A percentile compares a stretch with the other conserved stretches of the same genome.
Conservation (phyloP, 2,888 invertebrate species). For the Muscina levida region DNA sequence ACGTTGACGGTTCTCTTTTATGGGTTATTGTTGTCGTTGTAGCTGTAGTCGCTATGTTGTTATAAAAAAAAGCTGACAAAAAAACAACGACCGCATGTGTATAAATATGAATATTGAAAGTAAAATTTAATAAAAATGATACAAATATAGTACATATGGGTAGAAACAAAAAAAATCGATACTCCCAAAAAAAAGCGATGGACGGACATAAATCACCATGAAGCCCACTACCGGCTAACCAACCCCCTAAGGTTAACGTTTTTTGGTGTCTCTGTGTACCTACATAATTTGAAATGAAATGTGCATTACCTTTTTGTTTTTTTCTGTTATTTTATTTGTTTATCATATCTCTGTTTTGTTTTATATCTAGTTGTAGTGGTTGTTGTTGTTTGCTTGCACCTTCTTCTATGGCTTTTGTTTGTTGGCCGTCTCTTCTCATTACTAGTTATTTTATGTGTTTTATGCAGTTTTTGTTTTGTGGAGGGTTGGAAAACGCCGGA, state of each 20-base stretch:
- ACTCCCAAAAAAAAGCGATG: background rate
- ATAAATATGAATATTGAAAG: constrained; percentile 12
- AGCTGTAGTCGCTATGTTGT: background rate
- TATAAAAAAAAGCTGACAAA: background rate
- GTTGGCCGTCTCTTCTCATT: background rate
- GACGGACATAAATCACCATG: background rate
- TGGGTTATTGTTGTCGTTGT: background rate
- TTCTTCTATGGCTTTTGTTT: background rate
- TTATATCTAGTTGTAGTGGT: background rate
- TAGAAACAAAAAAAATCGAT: constrained; percentile 21
- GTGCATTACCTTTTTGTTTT: background rate
- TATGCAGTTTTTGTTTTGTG: background rate
- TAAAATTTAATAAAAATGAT: constrained; percentile 24
- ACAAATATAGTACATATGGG: too few species aligned
- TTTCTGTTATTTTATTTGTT: background rate
- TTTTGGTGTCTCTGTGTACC: background rate
- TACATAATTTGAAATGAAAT: background rate
- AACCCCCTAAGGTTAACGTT: background rate
- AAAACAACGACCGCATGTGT: constrained; percentile 1
- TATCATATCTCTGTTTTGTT: constrained; percentile 1
- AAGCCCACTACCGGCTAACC: too few species aligned
- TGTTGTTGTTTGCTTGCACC: background rate
- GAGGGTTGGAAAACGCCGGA: too few species aligned
- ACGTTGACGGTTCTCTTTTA: background rate
- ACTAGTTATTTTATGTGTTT: background rate